phyloP scores from a whole-genome alignment of 2,888 invertebrate species.

The Steinernema carpocapsae region DNA sequence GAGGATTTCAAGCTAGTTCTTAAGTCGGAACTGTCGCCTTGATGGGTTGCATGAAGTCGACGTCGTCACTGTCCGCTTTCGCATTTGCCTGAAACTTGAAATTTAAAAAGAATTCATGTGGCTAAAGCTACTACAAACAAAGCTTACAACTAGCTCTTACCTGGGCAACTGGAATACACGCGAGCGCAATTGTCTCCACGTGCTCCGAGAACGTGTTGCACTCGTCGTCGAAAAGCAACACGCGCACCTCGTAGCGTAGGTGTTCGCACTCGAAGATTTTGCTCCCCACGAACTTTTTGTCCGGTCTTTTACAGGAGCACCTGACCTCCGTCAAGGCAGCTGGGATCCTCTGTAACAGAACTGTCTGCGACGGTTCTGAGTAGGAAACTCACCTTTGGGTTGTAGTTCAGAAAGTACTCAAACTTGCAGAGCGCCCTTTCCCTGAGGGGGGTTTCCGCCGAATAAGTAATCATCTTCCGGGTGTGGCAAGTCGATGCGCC shows the following conservation, averaged over 20 bases:
- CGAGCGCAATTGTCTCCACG: constrained; percentile 64
- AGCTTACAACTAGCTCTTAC: constrained; percentile 46
- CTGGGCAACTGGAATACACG: constrained; percentile 67
- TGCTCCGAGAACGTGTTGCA: constrained; percentile 63
- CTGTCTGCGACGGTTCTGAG: neutral
- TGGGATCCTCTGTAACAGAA: constrained; percentile 61
- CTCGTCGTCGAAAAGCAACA: constrained; percentile 65
- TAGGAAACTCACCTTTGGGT: constrained; percentile 57
- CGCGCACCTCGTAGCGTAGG: constrained; percentile 65
- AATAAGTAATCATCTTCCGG: constrained; percentile 60
- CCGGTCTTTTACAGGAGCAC: constrained; percentile 65
- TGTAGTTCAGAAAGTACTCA: constrained; percentile 67
- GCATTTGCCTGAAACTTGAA: constrained; percentile 66
- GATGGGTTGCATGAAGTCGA: constrained; percentile 61
- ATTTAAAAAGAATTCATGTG: constrained; percentile 36
- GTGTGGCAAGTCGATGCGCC: constrained; percentile 63
- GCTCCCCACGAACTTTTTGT: constrained; percentile 61
- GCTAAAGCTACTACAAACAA: constrained; percentile 17
- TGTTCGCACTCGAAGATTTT: constrained; percentile 67
- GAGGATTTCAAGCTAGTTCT: neutral
- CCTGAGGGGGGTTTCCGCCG: constrained; percentile 63
- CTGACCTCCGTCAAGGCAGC: constrained; percentile 67
- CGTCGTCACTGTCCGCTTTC: constrained; percentile 60
- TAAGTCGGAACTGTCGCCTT: constrained; percentile 60
- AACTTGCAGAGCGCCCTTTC: constrained; percentile 67